A percentile compares a stretch with the other conserved stretches of the same genome.
Conservation (phyloP, 1,140 invertebrate genomes). For the Heliconius congener region DNA sequence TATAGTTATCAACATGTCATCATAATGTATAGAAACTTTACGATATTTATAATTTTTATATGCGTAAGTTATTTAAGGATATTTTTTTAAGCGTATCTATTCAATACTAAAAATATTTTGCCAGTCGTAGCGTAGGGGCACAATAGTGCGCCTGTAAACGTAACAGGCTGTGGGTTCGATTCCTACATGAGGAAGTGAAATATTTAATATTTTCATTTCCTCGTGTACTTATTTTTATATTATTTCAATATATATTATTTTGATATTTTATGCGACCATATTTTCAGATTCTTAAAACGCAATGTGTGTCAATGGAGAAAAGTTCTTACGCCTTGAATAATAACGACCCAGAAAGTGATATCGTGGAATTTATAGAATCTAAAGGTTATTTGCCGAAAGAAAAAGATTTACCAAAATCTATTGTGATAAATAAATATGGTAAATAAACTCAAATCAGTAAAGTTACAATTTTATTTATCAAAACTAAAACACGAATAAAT, state of each 20-base stretch:
- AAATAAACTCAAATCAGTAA: constrained; percentile 6
- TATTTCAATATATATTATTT: not conserved
- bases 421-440: constrained; percentile 41
- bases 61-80: constrained; percentile 21
- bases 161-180: too few relatives aligned
- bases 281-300: constrained; percentile 48
- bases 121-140: too few relatives aligned
- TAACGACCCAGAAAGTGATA: constrained; percentile 46
- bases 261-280: not conserved
- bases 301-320: constrained; percentile 47
- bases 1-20: constrained; percentile 13
- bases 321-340: constrained; percentile 44
- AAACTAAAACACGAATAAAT: constrained; percentile 17
- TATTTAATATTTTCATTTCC: too few relatives aligned
- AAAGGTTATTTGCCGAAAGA: constrained; percentile 63
- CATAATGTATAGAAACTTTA: constrained; percentile 24
- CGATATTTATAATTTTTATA: constrained; percentile 19
- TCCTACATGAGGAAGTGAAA: too few relatives aligned
- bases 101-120: too few relatives aligned
- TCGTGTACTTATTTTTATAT: too few relatives aligned
- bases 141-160: too few relatives aligned
- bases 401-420: constrained; percentile 51
- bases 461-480: constrained; percentile 11
- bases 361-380: constrained; percentile 54
- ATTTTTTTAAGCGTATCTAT: too few relatives aligned